Percentiles rank a stretch among this genome's conserved stretches.
Evolutionary conservation across 2,888 invertebrate genomes (phyloP).

Genomic region (Linyphia triangularis): DNA sequence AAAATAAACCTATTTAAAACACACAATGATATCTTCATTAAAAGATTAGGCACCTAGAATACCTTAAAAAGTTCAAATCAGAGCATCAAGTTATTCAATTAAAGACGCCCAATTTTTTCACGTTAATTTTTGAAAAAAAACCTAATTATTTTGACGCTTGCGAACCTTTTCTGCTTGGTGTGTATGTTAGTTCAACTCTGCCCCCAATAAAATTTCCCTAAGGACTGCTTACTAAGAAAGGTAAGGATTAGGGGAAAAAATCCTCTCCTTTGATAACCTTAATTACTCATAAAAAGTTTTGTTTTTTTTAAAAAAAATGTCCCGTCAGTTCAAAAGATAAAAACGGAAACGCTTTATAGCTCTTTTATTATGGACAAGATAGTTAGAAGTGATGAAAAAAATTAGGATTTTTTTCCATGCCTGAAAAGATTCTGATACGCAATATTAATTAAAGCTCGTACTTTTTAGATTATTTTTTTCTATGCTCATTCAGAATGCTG

Average conservation of each 20-base stretch:
- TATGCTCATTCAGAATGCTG: slow-evolving; percentile 5
- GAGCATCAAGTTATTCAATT: slow-evolving; percentile 12
- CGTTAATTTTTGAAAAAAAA: slow-evolving; percentile 47
- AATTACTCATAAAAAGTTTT: slow-evolving; percentile 58
- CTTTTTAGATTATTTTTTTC: slow-evolving; percentile 16
- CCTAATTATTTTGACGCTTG: slow-evolving; percentile 49
- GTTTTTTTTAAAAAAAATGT: slow-evolving; percentile 29
- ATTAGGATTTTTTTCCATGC: slow-evolving; percentile 13
- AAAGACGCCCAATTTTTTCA: slow-evolving; percentile 8
- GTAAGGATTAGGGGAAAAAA: slow-evolving; percentile 6
- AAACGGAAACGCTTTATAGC: slow-evolving; percentile 48
- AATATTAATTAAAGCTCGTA: slow-evolving; percentile 47
- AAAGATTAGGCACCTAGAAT: background rate
- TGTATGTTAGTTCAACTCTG: slow-evolving; percentile 22
- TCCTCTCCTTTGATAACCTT: slow-evolving; percentile 37
- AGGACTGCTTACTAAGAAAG: slow-evolving; percentile 25
- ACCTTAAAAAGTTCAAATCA: background rate
- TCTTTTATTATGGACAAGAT: slow-evolving; percentile 30
- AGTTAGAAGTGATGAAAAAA: slow-evolving; percentile 6
- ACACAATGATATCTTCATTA: background rate
- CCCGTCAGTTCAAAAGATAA: slow-evolving; percentile 41
- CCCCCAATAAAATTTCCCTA: slow-evolving; percentile 25
- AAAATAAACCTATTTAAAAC: slow-evolving; percentile 8
- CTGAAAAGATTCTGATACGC: slow-evolving; percentile 37
- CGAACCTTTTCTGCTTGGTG: slow-evolving; percentile 18